Conservation (phyloP, 2,113 vertebrate genomes). For the Platanista minor region DNA sequence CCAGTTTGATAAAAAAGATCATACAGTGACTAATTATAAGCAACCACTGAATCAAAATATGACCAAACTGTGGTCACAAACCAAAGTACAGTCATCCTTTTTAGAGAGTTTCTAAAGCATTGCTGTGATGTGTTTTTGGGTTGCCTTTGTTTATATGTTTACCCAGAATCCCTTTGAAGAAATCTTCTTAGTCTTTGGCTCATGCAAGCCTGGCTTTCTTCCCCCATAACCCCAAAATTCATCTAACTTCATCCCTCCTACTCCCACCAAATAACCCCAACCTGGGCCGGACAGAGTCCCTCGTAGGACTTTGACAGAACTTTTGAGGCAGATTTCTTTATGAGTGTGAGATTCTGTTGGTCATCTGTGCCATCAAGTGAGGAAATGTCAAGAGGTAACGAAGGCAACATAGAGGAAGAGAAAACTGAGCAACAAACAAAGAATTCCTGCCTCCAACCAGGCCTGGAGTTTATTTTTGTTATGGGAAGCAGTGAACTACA, state of each 20-base stretch:
- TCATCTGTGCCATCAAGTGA: background rate
- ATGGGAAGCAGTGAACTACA: background rate
- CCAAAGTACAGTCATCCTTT: background rate
- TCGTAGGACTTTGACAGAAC: background rate
- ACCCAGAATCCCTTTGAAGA: background rate
- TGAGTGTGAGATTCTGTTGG: background rate
- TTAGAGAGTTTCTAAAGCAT: background rate
- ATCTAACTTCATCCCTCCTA: background rate
- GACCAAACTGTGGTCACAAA: background rate
- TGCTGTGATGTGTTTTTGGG: background rate
- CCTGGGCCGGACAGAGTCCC: background rate
- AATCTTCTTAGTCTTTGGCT: background rate
- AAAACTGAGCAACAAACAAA: background rate
- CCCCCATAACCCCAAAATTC: rapidly evolving
- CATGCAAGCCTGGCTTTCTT: background rate
- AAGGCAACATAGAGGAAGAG: background rate
- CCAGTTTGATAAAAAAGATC: background rate
- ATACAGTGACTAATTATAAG: background rate
- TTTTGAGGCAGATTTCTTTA: background rate
- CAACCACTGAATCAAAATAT: background rate
- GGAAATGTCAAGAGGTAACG: background rate
- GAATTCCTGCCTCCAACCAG: background rate
- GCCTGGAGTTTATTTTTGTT: background rate
- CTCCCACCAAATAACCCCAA: background rate
- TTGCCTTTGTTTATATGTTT: background rate